These are phyloP conservation scores for Cherax destructor DNA, from an alignment of 1,140 invertebrate genomes.

Conservation along the genomic window DNA sequence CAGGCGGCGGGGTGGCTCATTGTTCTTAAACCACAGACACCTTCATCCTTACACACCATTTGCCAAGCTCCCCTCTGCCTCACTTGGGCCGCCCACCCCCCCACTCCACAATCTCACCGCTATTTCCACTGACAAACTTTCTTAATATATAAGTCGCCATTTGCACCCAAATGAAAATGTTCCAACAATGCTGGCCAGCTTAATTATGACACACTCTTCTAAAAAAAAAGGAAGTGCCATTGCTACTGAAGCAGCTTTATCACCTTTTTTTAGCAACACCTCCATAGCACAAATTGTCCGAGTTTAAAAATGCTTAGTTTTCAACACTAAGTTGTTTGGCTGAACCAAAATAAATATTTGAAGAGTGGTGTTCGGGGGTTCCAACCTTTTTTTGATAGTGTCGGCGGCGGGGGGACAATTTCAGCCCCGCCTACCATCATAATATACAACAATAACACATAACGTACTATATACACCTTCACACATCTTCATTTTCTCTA, in stretches of 20 bases:
- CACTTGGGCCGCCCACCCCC: constrained; percentile 38
- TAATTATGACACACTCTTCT: constrained; percentile 13
- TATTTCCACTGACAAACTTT: constrained; percentile 62
- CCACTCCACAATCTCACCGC: constrained; percentile 39
- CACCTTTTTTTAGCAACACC: no score
- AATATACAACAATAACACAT: no score
- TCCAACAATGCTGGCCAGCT: constrained; percentile 42
- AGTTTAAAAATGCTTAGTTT: no score
- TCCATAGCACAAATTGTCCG: no score
- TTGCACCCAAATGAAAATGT: constrained; percentile 70
- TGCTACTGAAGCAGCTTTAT: no score
- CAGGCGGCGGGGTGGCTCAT: constrained; percentile 77
- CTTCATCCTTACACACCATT: constrained; percentile 77
- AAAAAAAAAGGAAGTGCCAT: background rate
- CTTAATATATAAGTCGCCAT: constrained; percentile 71
- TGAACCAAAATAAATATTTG: background rate
- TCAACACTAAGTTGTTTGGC: no score
- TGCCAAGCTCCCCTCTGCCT: constrained; percentile 46
- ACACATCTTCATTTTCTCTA: background rate
- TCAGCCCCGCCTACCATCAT: constrained; percentile 65
- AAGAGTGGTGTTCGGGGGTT: background rate
- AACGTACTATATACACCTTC: no score
- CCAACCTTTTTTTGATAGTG: constrained; percentile 22
- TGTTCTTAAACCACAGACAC: constrained; percentile 76
- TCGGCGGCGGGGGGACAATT: background rate